Conservation (phyloP, 2,888 invertebrate genomes). For the Pristionchus mayeri region DNA sequence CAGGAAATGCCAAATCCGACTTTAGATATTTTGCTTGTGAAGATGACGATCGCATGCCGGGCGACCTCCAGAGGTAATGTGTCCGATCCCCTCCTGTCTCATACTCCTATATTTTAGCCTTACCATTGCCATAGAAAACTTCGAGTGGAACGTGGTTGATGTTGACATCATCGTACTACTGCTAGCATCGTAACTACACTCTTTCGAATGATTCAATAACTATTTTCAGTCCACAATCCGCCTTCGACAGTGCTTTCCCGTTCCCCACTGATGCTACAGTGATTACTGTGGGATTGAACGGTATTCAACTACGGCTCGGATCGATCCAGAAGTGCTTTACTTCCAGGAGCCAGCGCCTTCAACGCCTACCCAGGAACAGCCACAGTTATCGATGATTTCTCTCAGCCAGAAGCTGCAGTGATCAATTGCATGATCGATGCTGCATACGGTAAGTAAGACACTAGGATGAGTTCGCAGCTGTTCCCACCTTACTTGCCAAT, state of each 20-base stretch:
- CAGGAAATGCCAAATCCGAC: not conserved
- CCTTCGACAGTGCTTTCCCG: not conserved
- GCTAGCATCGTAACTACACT: not conserved
- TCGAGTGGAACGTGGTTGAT: not conserved
- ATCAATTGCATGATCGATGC: constrained; percentile 19
- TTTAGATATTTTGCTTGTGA: not conserved
- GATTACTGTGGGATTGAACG: not conserved
- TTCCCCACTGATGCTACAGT: not conserved
- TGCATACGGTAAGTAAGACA: too few species aligned
- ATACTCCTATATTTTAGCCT: not conserved
- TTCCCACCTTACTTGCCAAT: too few species aligned
- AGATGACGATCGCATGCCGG: not conserved
- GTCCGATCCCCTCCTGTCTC: not conserved
- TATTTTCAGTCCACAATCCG: not conserved
- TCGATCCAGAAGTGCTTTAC: not conserved
- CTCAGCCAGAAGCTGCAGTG: not conserved
- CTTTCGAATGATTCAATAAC: not conserved
- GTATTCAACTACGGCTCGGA: not conserved
- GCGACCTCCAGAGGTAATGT: not conserved
- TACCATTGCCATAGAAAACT: not conserved
- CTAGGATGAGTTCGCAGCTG: too few species aligned
- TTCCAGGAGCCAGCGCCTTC: not conserved
- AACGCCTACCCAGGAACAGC: not conserved
- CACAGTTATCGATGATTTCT: not conserved
- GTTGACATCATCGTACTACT: not conserved